A percentile compares a stretch with the other conserved stretches of the same genome.
phyloP scores from a whole-genome alignment of 2,113 vertebrate genomes.

The Shinisaurus crocodilurus region DNA sequence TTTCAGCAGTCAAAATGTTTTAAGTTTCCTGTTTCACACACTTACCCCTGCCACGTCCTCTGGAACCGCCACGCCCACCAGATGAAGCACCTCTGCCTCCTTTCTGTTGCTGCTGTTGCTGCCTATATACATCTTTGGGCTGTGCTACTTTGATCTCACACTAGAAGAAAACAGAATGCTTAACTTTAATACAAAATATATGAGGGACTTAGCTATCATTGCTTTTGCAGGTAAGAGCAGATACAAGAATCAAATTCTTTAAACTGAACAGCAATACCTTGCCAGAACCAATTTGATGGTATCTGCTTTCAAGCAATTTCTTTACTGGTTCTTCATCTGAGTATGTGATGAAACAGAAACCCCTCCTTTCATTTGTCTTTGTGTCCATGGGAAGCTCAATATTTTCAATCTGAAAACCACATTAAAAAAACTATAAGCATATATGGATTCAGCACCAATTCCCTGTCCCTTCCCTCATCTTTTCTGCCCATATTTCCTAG shows the following conservation, averaged over 20 bases:
- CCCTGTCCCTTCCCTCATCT: not conserved
- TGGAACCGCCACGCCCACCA: conserved; percentile 80
- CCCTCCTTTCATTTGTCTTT: conserved; percentile 89
- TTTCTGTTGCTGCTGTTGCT: conserved; percentile 86
- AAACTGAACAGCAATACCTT: conserved; percentile 75
- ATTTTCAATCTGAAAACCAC: conserved; percentile 85
- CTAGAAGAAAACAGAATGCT: conserved; percentile 61
- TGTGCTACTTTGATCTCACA: conserved; percentile 94
- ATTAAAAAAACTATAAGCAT: not conserved
- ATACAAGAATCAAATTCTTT: not conserved
- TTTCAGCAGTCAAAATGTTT: not conserved
- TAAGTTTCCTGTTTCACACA: not conserved
- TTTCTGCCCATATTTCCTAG: not conserved
- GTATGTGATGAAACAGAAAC: conserved; percentile 90
- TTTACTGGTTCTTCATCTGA: conserved; percentile 90
- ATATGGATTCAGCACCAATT: not conserved
- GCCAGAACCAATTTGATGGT: conserved; percentile 90
- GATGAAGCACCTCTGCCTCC: conserved; percentile 80
- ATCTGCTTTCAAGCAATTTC: conserved; percentile 90
- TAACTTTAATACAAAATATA: not conserved
- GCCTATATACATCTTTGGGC: conserved; percentile 90
- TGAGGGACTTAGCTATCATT: not conserved
- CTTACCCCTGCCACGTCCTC: conserved; percentile 87
- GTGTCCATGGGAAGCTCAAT: conserved; percentile 91
- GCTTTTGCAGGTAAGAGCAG: not conserved